These are phyloP conservation scores for Hoplodrina ambigua DNA, from an alignment of 2,888 invertebrate species.

Conservation along the genomic window DNA sequence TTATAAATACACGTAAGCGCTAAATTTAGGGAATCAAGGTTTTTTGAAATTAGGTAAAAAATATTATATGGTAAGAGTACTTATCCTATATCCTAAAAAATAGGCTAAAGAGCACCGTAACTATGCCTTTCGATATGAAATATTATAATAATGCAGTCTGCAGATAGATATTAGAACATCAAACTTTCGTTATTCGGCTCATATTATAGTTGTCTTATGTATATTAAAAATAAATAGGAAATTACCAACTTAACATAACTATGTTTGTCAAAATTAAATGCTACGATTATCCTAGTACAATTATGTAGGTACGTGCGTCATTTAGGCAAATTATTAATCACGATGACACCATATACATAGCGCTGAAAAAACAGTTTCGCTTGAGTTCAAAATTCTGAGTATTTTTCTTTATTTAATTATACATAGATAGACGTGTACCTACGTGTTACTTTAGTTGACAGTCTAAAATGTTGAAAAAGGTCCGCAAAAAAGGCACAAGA, in stretches of 20 bases:
- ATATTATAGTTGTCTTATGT: not conserved
- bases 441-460: constrained; percentile 43
- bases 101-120: no score
- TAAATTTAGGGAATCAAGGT: no score
- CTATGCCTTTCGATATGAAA: not conserved
- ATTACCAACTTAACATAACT: not conserved
- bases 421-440: constrained; percentile 9
- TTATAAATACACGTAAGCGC: no score
- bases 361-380: constrained; percentile 31
- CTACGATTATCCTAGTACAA: constrained; percentile 13
- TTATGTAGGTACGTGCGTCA: constrained; percentile 34
- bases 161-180: no score
- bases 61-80: not conserved
- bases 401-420: constrained; percentile 32
- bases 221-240: constrained; percentile 3
- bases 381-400: constrained; percentile 33
- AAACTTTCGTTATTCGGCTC: no score
- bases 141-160: no score
- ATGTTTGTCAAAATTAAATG: constrained; percentile 20
- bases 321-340: constrained; percentile 28
- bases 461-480: constrained; percentile 9
- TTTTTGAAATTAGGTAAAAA: not conserved
- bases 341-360: constrained; percentile 17
- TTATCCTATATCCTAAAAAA: no score
- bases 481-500: constrained; percentile 2